Evolutionary conservation across 2,113 vertebrate species (phyloP).

Genomic region (Eudorcas thomsonii): DNA sequence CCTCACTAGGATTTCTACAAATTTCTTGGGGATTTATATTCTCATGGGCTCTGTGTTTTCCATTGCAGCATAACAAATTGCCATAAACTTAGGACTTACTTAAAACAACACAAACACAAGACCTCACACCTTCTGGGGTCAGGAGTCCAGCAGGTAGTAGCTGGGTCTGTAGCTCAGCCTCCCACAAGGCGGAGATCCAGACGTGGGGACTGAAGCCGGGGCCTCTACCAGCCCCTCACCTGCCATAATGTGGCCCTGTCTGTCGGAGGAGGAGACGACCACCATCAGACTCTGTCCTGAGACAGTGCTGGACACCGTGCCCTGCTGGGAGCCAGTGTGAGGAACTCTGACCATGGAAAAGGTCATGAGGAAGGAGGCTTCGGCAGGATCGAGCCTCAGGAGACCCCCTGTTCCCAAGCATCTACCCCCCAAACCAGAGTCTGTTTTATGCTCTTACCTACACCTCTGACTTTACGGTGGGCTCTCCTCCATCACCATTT

Average conservation of each 20-base stretch:
- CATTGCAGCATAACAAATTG: background rate
- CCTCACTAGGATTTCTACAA: background rate
- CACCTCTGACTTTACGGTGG: too few species aligned
- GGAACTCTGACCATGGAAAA: too few species aligned
- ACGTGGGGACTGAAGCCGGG: accelerated
- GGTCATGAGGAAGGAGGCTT: too few species aligned
- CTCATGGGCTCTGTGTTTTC: background rate
- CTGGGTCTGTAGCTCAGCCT: background rate
- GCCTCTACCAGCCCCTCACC: too few species aligned
- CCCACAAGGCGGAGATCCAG: background rate
- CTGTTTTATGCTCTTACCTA: too few species aligned
- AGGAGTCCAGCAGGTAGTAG: background rate
- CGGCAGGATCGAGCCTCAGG: too few species aligned
- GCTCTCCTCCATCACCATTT: too few species aligned
- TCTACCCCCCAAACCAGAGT: too few species aligned
- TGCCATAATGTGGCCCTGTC: background rate
- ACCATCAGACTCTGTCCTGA: background rate
- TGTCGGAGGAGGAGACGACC: accelerated
- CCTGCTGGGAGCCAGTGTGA: too few species aligned
- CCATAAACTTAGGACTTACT: background rate
- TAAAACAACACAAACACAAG: background rate
- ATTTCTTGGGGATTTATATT: background rate
- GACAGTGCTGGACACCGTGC: background rate
- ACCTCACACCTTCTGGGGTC: accelerated
- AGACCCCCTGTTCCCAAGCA: too few species aligned